These are phyloP conservation scores for Apostichopus californicus DNA, from an alignment of 35 echinoderm and acorn worm species.

Conservation along the genomic window DNA sequence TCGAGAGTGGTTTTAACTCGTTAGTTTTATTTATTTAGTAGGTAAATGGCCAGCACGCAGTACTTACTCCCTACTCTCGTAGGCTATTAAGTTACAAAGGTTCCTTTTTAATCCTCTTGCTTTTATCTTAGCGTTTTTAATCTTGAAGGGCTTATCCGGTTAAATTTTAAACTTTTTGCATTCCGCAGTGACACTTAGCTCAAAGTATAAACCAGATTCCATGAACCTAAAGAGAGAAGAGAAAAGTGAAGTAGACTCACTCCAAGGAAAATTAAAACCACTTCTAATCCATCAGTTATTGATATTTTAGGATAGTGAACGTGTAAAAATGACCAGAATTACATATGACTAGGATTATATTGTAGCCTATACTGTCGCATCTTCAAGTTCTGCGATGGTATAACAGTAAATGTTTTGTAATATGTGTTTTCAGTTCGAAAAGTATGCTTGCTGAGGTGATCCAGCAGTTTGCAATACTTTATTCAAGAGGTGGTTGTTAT, in stretches of 20 bases:
- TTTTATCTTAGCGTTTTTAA: constrained; percentile 7
- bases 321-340: too few species aligned
- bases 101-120: constrained; percentile 23
- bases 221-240: neutral
- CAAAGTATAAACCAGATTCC: neutral
- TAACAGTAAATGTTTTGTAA: neutral
- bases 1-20: neutral
- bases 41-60: neutral
- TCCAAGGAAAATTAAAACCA: neutral
- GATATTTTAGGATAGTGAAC: too few species aligned
- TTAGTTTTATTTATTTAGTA: neutral
- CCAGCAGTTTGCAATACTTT: too few species aligned
- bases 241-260: neutral
- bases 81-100: constrained; percentile 24
- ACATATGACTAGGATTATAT: too few species aligned
- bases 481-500: too few species aligned
- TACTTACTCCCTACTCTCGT: neutral
- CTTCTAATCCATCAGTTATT: neutral
- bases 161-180: constrained; percentile 22
- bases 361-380: too few species aligned
- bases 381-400: neutral
- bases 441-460: too few species aligned
- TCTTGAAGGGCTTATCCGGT: constrained; percentile 26
- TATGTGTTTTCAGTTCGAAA: neutral
- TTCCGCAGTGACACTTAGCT: neutral